A percentile compares a stretch with the other conserved stretches of the same genome.
Conservation (phyloP, 2,113 vertebrate genomes). For the Brachyhypopomus gauderio region DNA sequence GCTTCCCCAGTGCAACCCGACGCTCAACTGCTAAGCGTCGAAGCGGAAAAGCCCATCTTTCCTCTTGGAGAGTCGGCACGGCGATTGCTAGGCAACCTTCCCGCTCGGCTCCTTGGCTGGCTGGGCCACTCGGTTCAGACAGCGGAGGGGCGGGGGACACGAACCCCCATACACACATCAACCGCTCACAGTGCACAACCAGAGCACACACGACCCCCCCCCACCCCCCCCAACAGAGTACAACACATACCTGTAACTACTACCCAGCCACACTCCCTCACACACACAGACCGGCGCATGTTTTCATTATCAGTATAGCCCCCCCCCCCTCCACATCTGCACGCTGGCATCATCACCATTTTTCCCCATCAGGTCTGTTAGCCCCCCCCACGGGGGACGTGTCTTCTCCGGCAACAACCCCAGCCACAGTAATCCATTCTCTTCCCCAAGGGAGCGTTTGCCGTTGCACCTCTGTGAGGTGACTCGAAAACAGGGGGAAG, state of each 20-base stretch:
- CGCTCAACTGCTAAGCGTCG: constrained; percentile 12
- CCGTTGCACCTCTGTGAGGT: not conserved
- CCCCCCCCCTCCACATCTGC: constrained; percentile 3
- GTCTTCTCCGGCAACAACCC: not conserved
- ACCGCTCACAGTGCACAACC: not conserved
- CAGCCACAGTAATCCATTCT: not conserved
- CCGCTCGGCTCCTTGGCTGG: constrained; percentile 1
- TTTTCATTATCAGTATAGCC: not conserved
- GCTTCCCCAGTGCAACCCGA: constrained; percentile 18
- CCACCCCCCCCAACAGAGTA: constrained; percentile 7
- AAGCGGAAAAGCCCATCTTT: constrained; percentile 48
- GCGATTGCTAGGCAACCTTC: constrained; percentile 54
- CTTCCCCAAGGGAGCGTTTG: not conserved
- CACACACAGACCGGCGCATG: constrained; percentile 5
- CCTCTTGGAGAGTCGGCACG: constrained; percentile 29
- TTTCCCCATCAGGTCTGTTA: not conserved
- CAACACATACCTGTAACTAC: constrained; percentile 39
- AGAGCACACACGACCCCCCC: constrained; percentile 10
- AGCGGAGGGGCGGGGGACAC: constrained; percentile 27
- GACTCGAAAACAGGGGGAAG: not conserved
- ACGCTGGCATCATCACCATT: not conserved
- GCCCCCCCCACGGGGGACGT: too few relatives aligned
- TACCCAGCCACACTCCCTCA: not conserved
- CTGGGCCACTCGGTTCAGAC: constrained; percentile 23
- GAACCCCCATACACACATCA: constrained; percentile 7